Base-by-base conservation (phyloP, 2,797 vertebrate species). In the Nasua narica region DNA sequence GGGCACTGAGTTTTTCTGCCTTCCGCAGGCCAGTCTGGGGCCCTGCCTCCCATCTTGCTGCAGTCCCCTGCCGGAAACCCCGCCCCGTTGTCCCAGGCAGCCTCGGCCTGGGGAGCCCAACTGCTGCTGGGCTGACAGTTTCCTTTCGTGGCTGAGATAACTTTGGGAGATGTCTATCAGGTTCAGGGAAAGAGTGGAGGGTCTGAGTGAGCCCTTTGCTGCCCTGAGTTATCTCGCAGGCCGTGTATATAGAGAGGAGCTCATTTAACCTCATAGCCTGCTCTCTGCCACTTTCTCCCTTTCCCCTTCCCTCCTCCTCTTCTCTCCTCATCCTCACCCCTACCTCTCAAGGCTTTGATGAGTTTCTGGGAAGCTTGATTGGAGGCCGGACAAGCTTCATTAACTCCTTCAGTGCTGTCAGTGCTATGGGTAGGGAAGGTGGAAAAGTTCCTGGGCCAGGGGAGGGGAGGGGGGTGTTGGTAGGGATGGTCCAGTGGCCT, bases 71-170 rank as follows among this genome's bases (percentile, higher is more conserved):
- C 94, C 15, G 89, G 97, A 96, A 97, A 96, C 95, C 86, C 77
- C 19, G 0, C 86, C 95, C 83, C 77, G 94, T 96, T 94, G 96
- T 96, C 90, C 46, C 46, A 19, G 21, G 93, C 65, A 1, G 94
- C 74, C 52, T 18, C 5, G 86, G 87, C 76, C 90, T 91, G 9
- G n/a, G 81, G 95, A 88, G 46, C 81, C 94, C 90, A 23, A 93
- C 96, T 50, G 90, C 65, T 0, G 19, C 67, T 37, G 37, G 85
- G 83, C 78, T 77, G 81, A 70, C 4, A 29, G 74, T 93, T 96
- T 97, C 88, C 94, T 97, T 52, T 91, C 88, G 35, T 67, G 69
- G 76, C 52, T 81, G 67, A 93, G 96, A 96, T 94, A 93, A 90
- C 81, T 95, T 69, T 9, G 46, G 65, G 79, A 40, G 91, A 97